These are phyloP conservation scores for Chelmon rostratus DNA, from an alignment of 2,797 vertebrate genomes.

Conservation along the genomic window DNA sequence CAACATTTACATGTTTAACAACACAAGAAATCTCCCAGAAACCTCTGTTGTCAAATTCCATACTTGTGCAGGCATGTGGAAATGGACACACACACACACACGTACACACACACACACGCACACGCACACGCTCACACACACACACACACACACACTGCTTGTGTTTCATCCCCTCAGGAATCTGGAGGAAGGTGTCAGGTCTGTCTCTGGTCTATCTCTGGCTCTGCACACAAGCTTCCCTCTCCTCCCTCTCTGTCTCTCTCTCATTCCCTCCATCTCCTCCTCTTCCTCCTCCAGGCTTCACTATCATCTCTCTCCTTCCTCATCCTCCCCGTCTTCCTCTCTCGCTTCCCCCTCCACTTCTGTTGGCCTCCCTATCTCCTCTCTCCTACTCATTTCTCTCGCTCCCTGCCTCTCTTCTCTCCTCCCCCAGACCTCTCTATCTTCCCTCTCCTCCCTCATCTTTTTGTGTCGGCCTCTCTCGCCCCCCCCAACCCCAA, in stretches of 20 bases:
- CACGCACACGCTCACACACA: slow-evolving; percentile 31
- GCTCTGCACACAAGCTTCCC: slow-evolving; percentile 62
- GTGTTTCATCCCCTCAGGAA: slow-evolving; percentile 79
- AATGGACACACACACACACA: slow-evolving; percentile 45
- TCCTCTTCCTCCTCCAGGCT: slow-evolving; percentile 82
- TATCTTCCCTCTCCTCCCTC: slow-evolving; percentile 63
- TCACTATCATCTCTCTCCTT: slow-evolving; percentile 72
- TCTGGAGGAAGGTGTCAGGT: slow-evolving; percentile 83
- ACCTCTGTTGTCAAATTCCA: slow-evolving; percentile 67
- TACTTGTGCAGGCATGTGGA: slow-evolving; percentile 73
- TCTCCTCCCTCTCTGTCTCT: slow-evolving; percentile 73
- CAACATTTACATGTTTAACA: slow-evolving; percentile 68
- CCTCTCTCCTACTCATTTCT: slow-evolving; percentile 73
- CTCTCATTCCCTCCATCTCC: slow-evolving; percentile 55
- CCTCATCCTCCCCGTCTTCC: slow-evolving; percentile 84
- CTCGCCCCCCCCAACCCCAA: slow-evolving; percentile 31
- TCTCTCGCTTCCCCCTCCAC: slow-evolving; percentile 29
- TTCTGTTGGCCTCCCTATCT: slow-evolving; percentile 83
- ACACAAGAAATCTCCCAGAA: slow-evolving; percentile 53
- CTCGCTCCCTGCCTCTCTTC: slow-evolving; percentile 43
- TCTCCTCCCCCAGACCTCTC: slow-evolving; percentile 65
- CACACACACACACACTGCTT: slow-evolving; percentile 47
- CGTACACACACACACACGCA: slow-evolving; percentile 50
- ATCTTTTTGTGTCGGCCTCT: slow-evolving; percentile 54
- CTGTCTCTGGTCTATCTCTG: slow-evolving; percentile 82